Evolutionary conservation across 1,140 invertebrate species (phyloP).

Genomic region (Oryzaephilus surinamensis): DNA sequence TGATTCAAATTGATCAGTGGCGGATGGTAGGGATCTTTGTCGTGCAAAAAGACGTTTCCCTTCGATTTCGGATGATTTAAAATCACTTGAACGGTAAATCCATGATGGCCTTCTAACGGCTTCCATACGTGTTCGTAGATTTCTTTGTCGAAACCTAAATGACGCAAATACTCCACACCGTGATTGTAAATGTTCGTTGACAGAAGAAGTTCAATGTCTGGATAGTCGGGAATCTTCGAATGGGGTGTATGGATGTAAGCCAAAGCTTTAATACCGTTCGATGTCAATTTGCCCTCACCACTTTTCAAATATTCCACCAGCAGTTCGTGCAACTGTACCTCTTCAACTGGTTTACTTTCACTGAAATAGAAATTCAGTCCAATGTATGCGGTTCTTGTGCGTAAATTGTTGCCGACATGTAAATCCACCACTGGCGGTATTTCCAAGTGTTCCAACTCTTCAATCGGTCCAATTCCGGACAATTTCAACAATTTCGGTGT

Average conservation of each 20-base stretch:
- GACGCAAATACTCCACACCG: slow-evolving; percentile 74
- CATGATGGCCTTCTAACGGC: slow-evolving; percentile 65
- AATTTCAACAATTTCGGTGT: slow-evolving; percentile 87
- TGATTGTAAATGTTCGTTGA: slow-evolving; percentile 78
- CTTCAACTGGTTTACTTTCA: slow-evolving; percentile 67
- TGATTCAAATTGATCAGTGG: slow-evolving; percentile 92
- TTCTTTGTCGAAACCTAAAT: slow-evolving; percentile 57
- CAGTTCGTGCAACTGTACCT: slow-evolving; percentile 63
- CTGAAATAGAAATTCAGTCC: slow-evolving; percentile 72
- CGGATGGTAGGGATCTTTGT: slow-evolving; percentile 77
- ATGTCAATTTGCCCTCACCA: slow-evolving; percentile 72
- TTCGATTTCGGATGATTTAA: slow-evolving; percentile 67
- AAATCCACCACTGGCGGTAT: slow-evolving; percentile 64
- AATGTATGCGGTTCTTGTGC: slow-evolving; percentile 79
- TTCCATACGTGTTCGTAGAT: slow-evolving; percentile 65
- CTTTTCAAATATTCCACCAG: slow-evolving; percentile 67
- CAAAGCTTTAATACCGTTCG: slow-evolving; percentile 83
- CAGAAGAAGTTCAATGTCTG: slow-evolving; percentile 86
- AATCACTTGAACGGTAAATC: slow-evolving; percentile 79
- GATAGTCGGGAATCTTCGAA: slow-evolving; percentile 68
- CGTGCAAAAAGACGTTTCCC: slow-evolving; percentile 68
- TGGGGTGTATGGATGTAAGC: slow-evolving; percentile 86
- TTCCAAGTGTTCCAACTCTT: slow-evolving; percentile 57
- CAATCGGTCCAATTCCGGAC: slow-evolving; percentile 77
- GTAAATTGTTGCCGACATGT: slow-evolving; percentile 73